Percentiles rank a stretch among this genome's conserved stretches.
Conservation (phyloP, 1,140 invertebrate species). For the Bacillus rossius region DNA sequence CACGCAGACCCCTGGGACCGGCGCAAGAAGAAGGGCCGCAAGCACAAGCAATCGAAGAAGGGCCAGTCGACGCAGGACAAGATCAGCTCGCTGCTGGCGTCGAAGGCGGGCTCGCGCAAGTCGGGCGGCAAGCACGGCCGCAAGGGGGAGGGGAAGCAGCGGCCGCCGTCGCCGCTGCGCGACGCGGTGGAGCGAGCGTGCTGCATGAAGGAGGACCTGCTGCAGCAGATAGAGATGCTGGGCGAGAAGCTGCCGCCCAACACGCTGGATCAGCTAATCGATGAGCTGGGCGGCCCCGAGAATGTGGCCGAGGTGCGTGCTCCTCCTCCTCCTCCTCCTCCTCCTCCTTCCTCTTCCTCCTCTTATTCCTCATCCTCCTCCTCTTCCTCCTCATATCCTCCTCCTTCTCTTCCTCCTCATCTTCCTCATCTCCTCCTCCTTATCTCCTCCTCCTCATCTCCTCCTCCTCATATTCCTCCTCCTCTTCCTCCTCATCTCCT, state of each 20-base stretch:
- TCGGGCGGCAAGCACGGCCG: conserved; percentile 20
- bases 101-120: conserved; percentile 5
- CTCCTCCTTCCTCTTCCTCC: too few species aligned
- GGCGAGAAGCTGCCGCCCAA: conserved; percentile 93
- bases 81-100: conserved; percentile 38
- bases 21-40: conserved; percentile 61
- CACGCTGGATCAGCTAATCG: conserved; percentile 96
- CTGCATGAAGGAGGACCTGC: conserved; percentile 87
- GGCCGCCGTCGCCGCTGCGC: conserved; percentile 55
- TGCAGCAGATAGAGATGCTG: conserved; percentile 80
- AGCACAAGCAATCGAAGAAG: conserved; percentile 61
- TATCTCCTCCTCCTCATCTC: too few species aligned
- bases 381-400: too few species aligned
- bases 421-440: too few species aligned
- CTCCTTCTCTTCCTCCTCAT: too few species aligned
- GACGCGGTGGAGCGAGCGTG: conserved; percentile 82
- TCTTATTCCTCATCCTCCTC: too few species aligned
- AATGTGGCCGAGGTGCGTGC: conserved; percentile 85
- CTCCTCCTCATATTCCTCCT: too few species aligned
- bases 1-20: conserved; percentile 85
- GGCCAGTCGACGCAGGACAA: conserved; percentile 67
- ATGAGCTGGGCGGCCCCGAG: conserved; percentile 94
- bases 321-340: not conserved
- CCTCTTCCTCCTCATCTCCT: too few species aligned
- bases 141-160: conserved; percentile 27